Base-by-base conservation (phyloP, 1,140 invertebrate species). In the Apis cerana region DNA sequence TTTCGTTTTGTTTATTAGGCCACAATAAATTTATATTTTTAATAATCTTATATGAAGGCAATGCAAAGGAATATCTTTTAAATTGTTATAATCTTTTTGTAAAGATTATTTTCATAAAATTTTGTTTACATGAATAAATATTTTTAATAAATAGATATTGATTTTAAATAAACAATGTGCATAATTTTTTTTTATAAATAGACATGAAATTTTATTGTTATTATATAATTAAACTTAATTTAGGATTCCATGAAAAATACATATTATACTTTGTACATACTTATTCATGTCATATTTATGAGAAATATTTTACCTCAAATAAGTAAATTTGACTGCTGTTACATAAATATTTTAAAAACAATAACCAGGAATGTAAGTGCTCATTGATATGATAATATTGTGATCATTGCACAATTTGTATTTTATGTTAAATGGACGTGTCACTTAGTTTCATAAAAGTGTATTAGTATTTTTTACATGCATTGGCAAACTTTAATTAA, bases 131-230 rank as follows among this genome's bases (percentile, higher is more conserved):
- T 59, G 54, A 86, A 77, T 17, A 64, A 52, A 69, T 43, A 43
- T 43, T 43, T 43, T 43, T 67, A 58, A 87, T 50, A 10, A 43
- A 43, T 43, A 43, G 33, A 43, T 43, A 43, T 43, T 43, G 33
- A 67, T 21, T 83, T 80, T 23, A 62, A 86, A 70, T 27, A 75
- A 86, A n/a, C 54, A 7, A 76, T 61, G 9, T 62, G 27, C 54
- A 50, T 17, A 76, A 70, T 77, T 64, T 52, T 48, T 71, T 21
- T 50, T 79, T 80, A 43, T 43, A 56, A n/a, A 74, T 65, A 75
- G 21, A 54, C 67, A 61, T 23, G 13, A 67, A 19, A 43, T 33
- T 56, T n/a, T 64, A n/a, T 27, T 23, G 64, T 19, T 43, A 43
- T 19, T 43, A 43, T 43, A 43, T 43, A 43, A 58, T 21, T 82